Percentiles rank a stretch among this genome's conserved stretches.
Evolutionary conservation across 2,888 invertebrate genomes (phyloP).

Genomic region (Lysandra bellargus): DNA sequence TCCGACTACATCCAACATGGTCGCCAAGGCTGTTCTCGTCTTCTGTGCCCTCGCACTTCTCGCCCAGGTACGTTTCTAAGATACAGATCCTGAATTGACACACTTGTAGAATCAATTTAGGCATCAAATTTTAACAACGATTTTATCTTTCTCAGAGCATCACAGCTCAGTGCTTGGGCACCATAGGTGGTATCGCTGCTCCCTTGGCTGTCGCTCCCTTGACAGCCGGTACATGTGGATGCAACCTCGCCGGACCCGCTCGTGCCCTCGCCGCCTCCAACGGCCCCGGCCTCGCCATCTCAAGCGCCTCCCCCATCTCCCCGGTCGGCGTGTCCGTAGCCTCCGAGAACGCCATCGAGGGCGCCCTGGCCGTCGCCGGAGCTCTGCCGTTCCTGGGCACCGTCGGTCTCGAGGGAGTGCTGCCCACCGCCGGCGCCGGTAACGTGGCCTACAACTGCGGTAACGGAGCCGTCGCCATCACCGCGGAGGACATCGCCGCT

Average conservation of each 20-base stretch:
- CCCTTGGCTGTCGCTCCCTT: conserved; percentile 22
- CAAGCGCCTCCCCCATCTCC: conserved; percentile 46
- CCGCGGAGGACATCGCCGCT: conserved; percentile 40
- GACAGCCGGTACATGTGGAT: neutral
- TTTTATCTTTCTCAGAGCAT: conserved; percentile 42
- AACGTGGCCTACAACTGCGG: conserved; percentile 46
- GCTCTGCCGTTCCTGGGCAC: conserved; percentile 45
- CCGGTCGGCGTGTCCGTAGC: conserved; percentile 43
- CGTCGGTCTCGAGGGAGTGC: conserved; percentile 44
- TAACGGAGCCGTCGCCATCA: conserved; percentile 41
- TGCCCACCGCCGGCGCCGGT: conserved; percentile 46
- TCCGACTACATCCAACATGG: conserved; percentile 41
- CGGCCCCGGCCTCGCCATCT: conserved; percentile 44
- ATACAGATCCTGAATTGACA: too few species aligned
- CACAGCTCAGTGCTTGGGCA: conserved; percentile 41
- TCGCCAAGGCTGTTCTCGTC: conserved; percentile 43
- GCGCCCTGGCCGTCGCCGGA: conserved; percentile 44
- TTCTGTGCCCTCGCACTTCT: conserved; percentile 47
- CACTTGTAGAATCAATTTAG: too few species aligned
- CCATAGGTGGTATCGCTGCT: conserved; percentile 30
- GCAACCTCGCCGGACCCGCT: conserved; percentile 19
- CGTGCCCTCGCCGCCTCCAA: conserved; percentile 36
- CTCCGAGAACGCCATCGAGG: conserved; percentile 49
- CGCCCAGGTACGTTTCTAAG: conserved; percentile 43
- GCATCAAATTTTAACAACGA: conserved; percentile 35